These are phyloP conservation scores for Caretta caretta DNA, from an alignment of 2,113 vertebrate species.

Conservation along the genomic window DNA sequence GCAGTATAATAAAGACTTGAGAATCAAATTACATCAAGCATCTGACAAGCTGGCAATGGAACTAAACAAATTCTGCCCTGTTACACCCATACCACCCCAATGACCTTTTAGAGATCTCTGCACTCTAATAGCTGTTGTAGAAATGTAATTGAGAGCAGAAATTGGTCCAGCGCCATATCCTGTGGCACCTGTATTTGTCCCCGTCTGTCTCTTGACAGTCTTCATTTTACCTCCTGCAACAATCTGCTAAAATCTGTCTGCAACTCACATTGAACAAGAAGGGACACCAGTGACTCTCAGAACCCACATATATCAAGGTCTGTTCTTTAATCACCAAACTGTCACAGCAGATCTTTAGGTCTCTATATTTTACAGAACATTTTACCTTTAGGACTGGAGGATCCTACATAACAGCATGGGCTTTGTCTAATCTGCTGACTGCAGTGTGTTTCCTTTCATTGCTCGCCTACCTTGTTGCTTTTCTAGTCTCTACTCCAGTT, in stretches of 20 bases:
- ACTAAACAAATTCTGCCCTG: neutral
- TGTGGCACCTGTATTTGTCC: neutral
- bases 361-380: neutral
- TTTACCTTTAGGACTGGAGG: neutral
- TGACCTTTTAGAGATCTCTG: neutral
- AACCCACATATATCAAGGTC: rapidly evolving
- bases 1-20: neutral
- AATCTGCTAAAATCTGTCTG: rapidly evolving
- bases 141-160: neutral
- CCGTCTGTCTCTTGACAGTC: neutral
- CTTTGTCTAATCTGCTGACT: neutral
- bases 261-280: rapidly evolving
- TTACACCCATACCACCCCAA: neutral
- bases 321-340: neutral
- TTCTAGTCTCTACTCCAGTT: neutral
- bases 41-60: rapidly evolving
- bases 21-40: neutral
- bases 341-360: neutral
- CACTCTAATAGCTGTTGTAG: neutral
- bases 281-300: rapidly evolving
- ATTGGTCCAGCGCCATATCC: rapidly evolving
- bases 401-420: neutral
- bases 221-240: rapidly evolving
- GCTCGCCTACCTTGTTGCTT: neutral
- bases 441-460: neutral